phyloP scores from a whole-genome alignment of 2,113 vertebrate species.

The Cryptoleucopteryx plumbea region DNA sequence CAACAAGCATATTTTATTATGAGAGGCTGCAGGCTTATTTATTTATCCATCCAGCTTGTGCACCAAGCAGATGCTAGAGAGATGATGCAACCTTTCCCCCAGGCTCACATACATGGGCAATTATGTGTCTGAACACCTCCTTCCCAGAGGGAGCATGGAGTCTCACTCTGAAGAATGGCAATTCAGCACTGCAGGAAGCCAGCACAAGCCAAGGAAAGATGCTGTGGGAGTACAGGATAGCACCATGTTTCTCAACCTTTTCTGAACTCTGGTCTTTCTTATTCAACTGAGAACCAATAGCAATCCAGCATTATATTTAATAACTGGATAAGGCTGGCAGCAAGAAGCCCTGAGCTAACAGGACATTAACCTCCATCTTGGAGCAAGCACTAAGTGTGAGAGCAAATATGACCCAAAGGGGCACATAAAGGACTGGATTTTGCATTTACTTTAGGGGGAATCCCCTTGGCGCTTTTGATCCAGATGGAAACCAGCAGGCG shows the following conservation, averaged over 20 bases:
- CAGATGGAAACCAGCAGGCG: not conserved
- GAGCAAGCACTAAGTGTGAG: not conserved
- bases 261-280: not conserved
- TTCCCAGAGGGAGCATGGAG: not conserved
- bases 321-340: not conserved
- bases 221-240: not conserved
- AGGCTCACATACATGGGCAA: not conserved
- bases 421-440: not conserved
- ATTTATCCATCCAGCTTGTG: not conserved
- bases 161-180: not conserved
- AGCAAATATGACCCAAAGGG: not conserved
- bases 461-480: not conserved
- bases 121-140: not conserved
- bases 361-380: not conserved
- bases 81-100: not conserved
- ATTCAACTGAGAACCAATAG: not conserved
- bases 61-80: not conserved
- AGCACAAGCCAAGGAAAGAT: not conserved
- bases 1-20: slow-evolving; percentile 4
- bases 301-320: not conserved
- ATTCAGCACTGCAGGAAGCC: not conserved
- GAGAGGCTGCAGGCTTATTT: slow-evolving; percentile 26
- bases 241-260: not conserved
- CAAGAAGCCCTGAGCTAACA: not conserved
- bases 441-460: not conserved